These are phyloP conservation scores for Neogale vison DNA, from an alignment of 2,113 vertebrate genomes.

Conservation along the genomic window DNA sequence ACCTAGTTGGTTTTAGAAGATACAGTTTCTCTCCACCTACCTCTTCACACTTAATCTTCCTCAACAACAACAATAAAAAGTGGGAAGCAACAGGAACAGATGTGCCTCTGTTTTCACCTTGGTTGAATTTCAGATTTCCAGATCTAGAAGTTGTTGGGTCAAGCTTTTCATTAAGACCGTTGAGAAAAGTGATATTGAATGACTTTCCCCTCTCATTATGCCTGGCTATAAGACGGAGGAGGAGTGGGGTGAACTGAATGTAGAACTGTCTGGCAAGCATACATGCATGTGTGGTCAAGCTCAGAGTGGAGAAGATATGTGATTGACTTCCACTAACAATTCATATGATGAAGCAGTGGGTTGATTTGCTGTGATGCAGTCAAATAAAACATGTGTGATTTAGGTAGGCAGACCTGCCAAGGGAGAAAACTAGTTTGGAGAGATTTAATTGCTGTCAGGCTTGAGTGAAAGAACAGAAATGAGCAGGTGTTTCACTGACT, in stretches of 20 bases:
- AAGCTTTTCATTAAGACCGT: neutral
- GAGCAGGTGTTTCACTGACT: neutral
- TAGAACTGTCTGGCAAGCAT: neutral
- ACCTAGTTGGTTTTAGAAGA: neutral
- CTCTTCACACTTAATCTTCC: neutral
- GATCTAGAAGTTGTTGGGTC: neutral
- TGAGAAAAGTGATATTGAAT: neutral
- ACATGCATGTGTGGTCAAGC: neutral
- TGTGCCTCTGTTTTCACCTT: neutral
- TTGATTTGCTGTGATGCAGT: neutral
- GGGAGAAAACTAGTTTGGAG: neutral
- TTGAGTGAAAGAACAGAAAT: constrained; percentile 38
- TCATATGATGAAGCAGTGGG: neutral
- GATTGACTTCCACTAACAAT: neutral
- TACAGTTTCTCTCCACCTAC: neutral
- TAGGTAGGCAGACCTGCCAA: neutral
- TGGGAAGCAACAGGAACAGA: neutral
- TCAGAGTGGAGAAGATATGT: neutral
- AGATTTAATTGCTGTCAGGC: constrained; percentile 52
- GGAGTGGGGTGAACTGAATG: accelerated
- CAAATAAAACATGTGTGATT: constrained; percentile 1
- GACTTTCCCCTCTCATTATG: neutral
- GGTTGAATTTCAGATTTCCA: neutral
- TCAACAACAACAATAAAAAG: neutral
- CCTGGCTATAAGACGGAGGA: neutral